Base-by-base conservation (phyloP, 2,797 vertebrate species). In the Emys orbicularis region DNA sequence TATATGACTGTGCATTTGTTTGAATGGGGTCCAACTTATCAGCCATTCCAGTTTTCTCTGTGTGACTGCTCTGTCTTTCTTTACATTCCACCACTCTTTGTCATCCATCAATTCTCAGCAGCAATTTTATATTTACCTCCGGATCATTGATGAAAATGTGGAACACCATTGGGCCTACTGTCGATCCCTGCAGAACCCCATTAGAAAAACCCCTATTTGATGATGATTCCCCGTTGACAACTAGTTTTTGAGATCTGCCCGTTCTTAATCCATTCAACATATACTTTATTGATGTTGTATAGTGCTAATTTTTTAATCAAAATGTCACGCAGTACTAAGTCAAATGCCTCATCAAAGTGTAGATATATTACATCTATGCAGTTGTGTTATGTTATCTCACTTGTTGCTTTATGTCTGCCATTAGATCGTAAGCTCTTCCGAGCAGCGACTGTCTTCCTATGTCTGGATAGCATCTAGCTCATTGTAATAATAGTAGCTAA, bases 321-420 rank as follows among this genome's bases (percentile, higher is more conserved):
- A 56, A 41, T 54, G 3, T 29, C 3, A 2, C 3, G 31, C 1
- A 11, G 21, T 4, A 13, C 34, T 34, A 1, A 0, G 27, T 29
- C 41, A 65, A 65, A 65, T 19, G 13, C 61, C 16, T 65, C 8
- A n/a, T 18, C 34, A n/a, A n/a, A n/a, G 15, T 7, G 16, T n/a
- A n/a, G 34, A 18, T 11, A 23, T 72, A 23, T 23, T 41, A 41
- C 16, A 41, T 37, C 37, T 23, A 11, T 41, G 37, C 19, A 23
- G 18, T 41, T 16, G n/a, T 25, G 68, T 41, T 21, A 5, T 21
- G 21, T 41, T 41, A 74, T 74, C 37, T 44, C 41, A 25, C 41
- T 23, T 44, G 19, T 25, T 21, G n/a, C 65, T n/a, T 15, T 23
- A 5, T 37, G 37, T 72, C 65, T 72, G 5, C 68, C 21, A 11